Conservation (phyloP, 2,888 invertebrate species). For the Hirtodrosophila confusa region DNA sequence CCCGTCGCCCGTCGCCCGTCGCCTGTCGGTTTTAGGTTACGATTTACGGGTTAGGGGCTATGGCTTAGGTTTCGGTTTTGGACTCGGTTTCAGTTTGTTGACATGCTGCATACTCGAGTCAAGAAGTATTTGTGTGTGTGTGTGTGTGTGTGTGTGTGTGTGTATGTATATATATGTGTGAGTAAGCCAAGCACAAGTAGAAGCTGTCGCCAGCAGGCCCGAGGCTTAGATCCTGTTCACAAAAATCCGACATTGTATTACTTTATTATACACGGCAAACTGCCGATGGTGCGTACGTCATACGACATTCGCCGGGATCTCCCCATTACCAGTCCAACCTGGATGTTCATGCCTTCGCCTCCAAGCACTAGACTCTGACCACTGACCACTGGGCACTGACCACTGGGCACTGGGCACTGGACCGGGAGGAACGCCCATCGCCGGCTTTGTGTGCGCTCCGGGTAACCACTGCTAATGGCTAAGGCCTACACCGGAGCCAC, state of each 20-base stretch:
- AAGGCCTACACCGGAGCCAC: background rate
- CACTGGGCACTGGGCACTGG: background rate
- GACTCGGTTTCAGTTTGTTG: constrained; percentile 50
- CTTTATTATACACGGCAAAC: constrained; percentile 42
- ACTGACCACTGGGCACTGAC: background rate
- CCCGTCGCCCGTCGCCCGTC: constrained; percentile 13
- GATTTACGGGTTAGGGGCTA: constrained; percentile 2
- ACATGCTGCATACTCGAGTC: constrained; percentile 36
- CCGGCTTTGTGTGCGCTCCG: constrained; percentile 1
- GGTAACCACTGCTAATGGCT: constrained; percentile 42
- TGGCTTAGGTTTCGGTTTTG: constrained; percentile 19
- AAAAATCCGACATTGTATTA: constrained; percentile 34
- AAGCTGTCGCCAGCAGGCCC: constrained; percentile 17
- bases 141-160: constrained; percentile 12
- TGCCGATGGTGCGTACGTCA: constrained; percentile 22
- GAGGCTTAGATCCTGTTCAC: constrained; percentile 5
- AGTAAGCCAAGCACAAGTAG: background rate
- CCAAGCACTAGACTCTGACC: background rate
- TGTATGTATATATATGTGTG: no score
- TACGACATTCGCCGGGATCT: no score
- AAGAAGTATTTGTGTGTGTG: constrained; percentile 8
- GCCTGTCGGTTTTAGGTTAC: constrained; percentile 28
- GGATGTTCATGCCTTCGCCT: constrained; percentile 20
- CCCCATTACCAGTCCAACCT: constrained; percentile 20
- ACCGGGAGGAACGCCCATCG: background rate